A percentile compares a stretch with the other conserved stretches of the same genome.
phyloP scores from a whole-genome alignment of 2,797 vertebrate species.

The Chaenodraco wilsoni region DNA sequence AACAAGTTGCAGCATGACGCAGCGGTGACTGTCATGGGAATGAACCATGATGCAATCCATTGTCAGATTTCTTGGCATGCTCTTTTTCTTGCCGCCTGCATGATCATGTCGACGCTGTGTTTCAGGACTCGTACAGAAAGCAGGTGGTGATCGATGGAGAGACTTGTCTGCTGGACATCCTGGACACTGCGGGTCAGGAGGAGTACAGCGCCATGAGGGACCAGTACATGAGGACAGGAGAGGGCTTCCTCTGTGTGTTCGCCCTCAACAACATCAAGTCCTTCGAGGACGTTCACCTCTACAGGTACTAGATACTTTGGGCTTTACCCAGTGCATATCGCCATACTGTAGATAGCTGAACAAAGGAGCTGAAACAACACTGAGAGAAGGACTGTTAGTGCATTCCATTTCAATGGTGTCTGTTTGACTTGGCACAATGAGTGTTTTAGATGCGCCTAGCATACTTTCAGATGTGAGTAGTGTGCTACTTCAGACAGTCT shows the following conservation, averaged over 20 bases:
- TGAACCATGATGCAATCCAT: conserved; percentile 2
- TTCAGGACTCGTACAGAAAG: conserved; percentile 86
- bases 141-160: conserved; percentile 89
- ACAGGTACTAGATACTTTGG: conserved; percentile 77
- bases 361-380: background rate
- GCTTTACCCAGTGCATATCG: no score
- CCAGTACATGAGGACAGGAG: conserved; percentile 92
- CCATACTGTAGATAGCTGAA: background rate
- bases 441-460: background rate
- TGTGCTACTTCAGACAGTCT: background rate
- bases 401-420: background rate
- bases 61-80: background rate
- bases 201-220: conserved; percentile 95
- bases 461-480: background rate
- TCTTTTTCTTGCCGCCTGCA: background rate
- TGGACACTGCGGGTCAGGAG: conserved; percentile 97
- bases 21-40: background rate
- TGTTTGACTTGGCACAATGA: background rate
- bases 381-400: background rate
- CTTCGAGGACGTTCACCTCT: conserved; percentile 90
- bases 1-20: conserved; percentile 17
- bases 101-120: conserved; percentile 9
- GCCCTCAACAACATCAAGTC: conserved; percentile 91
- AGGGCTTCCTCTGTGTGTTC: conserved; percentile 92
- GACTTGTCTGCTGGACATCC: conserved; percentile 96